Percentiles rank a stretch among this genome's conserved stretches.
phyloP scores from a whole-genome alignment of 1,140 invertebrate genomes.

The Macrocentrus cingulum region DNA sequence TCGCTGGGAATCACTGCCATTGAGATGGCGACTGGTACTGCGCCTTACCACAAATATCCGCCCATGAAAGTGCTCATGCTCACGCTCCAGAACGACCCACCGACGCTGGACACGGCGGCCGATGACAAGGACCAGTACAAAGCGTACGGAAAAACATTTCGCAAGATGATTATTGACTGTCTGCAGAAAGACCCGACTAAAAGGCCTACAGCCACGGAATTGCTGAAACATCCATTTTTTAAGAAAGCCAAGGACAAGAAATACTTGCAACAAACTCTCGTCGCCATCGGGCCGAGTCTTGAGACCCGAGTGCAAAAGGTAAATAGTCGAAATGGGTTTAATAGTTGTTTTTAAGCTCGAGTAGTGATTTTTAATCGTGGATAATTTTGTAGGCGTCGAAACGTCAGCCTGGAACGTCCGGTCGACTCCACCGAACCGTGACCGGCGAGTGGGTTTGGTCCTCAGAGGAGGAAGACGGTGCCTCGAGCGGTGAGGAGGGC shows the following conservation, averaged over 20 bases:
- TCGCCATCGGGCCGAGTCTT: constrained; percentile 83
- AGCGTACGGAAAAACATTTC: constrained; percentile 94
- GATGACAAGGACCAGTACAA: constrained; percentile 98
- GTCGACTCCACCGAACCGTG: constrained; percentile 87
- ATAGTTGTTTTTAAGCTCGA: not conserved
- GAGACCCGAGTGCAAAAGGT: constrained; percentile 89
- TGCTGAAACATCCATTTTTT: constrained; percentile 98
- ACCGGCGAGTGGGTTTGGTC: constrained; percentile 99
- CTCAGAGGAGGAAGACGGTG: constrained; percentile 76
- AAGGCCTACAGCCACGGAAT: constrained; percentile 93
- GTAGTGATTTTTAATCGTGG: no score
- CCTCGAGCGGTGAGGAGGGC: constrained; percentile 60
- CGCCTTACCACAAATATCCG: constrained; percentile 98
- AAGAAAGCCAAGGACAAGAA: constrained; percentile 98
- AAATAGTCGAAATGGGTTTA: constrained; percentile 26
- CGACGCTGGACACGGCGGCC: constrained; percentile 90
- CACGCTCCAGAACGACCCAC: constrained; percentile 97
- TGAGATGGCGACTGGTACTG: constrained; percentile 97
- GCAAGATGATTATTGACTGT: constrained; percentile 93
- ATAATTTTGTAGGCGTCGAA: constrained; percentile 66
- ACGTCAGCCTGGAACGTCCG: constrained; percentile 86
- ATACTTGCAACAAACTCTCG: constrained; percentile 88
- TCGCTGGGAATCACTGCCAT: constrained; percentile 99
- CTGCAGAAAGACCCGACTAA: constrained; percentile 94
- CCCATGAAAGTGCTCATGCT: constrained; percentile 99